phyloP scores from a whole-genome alignment of 2,113 vertebrate species.

The Sialia sialis region DNA sequence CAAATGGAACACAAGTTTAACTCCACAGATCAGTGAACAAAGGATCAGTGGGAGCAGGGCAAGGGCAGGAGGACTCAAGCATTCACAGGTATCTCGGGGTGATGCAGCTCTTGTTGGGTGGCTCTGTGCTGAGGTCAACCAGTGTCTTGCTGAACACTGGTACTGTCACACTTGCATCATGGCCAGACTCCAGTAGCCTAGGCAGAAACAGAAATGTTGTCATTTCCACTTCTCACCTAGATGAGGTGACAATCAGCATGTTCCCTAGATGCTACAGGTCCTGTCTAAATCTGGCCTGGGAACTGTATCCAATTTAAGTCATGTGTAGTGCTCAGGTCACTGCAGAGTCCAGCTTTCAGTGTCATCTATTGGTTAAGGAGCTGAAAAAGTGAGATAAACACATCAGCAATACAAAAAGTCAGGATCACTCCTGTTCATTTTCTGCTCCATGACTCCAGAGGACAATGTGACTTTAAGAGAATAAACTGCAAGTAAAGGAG shows the following conservation, averaged over 20 bases:
- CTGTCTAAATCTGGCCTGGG: not conserved
- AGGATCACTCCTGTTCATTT: not conserved
- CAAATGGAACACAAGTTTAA: not conserved
- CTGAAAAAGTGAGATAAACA: not conserved
- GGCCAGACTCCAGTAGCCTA: not conserved
- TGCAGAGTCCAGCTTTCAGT: not conserved
- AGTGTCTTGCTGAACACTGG: not conserved
- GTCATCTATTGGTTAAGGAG: not conserved
- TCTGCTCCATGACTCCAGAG: not conserved
- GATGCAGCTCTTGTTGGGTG: not conserved
- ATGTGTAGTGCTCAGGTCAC: not conserved
- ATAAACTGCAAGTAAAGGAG: not conserved
- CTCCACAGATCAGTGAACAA: not conserved
- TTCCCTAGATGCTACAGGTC: not conserved
- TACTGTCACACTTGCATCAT: not conserved
- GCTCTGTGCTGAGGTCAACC: not conserved
- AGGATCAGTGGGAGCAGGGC: not conserved
- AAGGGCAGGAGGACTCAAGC: not conserved
- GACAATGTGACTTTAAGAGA: not conserved
- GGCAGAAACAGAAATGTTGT: not conserved
- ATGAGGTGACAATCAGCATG: not conserved
- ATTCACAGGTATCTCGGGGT: not conserved
- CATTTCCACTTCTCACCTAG: not conserved
- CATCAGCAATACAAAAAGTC: not conserved
- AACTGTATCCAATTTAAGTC: rapidly evolving